A percentile compares a stretch with the other conserved stretches of the same genome.
Evolutionary conservation across 1,140 invertebrate genomes (phyloP).

Genomic region (Drosophila sp.): DNA sequence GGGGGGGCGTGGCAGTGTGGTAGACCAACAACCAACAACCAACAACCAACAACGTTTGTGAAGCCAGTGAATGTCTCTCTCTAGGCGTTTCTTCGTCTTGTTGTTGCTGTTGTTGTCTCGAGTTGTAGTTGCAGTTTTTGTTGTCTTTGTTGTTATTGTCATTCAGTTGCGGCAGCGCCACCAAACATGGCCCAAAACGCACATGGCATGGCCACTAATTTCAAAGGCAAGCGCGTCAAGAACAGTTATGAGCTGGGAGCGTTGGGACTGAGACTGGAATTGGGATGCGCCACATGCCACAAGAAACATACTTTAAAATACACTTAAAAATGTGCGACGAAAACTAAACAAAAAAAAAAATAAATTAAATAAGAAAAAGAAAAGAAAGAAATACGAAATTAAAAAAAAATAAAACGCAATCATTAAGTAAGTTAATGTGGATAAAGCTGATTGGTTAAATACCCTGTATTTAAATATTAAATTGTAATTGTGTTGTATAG

Average conservation of each 20-base stretch:
- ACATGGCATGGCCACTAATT: conserved; percentile 71
- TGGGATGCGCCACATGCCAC: conserved; percentile 66
- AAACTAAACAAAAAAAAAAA: conserved; percentile 32
- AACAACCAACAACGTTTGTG: too few relatives aligned
- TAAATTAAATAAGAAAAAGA: conserved; percentile 6
- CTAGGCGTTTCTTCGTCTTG: too few relatives aligned
- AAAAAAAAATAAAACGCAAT: conserved; percentile 3
- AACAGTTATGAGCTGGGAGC: conserved; percentile 79
- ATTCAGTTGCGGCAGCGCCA: conserved; percentile 49
- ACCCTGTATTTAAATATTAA: background rate
- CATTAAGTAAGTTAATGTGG: background rate
- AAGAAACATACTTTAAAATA: conserved; percentile 61
- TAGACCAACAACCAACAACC: background rate
- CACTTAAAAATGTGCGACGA: conserved; percentile 71
- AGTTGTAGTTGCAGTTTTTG: conserved; percentile 9
- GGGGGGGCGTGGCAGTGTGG: conserved; percentile 43
- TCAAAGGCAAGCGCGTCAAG: conserved; percentile 79
- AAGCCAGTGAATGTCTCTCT: conserved; percentile 24
- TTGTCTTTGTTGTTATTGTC: conserved; percentile 55
- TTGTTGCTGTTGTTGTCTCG: too few relatives aligned
- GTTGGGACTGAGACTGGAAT: conserved; percentile 39
- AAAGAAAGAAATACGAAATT: conserved; percentile 17
- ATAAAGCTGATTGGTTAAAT: background rate
- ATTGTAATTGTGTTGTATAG: too few relatives aligned
- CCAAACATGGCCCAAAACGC: conserved; percentile 71